Evolutionary conservation across 2,888 invertebrate species (phyloP), one percentile per base, ranked within the genome.

Genomic region (Cerceris rybyensis): DNA sequence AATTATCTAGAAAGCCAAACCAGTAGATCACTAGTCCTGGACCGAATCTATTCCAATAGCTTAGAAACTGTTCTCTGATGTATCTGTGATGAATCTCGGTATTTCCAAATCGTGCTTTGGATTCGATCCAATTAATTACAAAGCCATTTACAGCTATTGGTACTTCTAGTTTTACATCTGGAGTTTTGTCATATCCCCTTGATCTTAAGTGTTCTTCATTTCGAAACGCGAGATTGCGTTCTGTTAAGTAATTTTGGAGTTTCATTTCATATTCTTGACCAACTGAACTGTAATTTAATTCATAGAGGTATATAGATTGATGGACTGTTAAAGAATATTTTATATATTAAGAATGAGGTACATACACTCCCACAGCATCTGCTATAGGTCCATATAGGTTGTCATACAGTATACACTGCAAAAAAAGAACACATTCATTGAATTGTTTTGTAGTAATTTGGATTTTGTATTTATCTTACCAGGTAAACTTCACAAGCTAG

Each of bases 1-100:
- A 92, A 7, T 93, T 94, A 82, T 96, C 96, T 13, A 96, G 91
- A 91, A 95, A 98, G 13, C 98, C 98, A 94, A 98, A 97, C 98
- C 98, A 98, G 92, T 98, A 98, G 84, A 98, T 98, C 0, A 98
- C 97, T 84, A 98, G 94, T 0, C 98, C 98, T 46, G 98, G 95
- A 1, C 98, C 98, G 94, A 98, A 98, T 89, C 98, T 95, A 91
- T 98, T 98, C 96, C 96, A 97, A 89, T 98, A 98, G 91, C 98
- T 97, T 83, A 95, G 94, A 87, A 97, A 95, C 91, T 98, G 98
- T 84, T 97, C 96, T 87, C 96, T 96, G 67, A 97, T 94, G 92
- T 98, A 97, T 11, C 94, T 95, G 58, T 95, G 94, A 92, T 98
- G 98, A 70, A 96, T 95, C 86, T 96, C 95, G 81, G 95, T 94